These are phyloP conservation scores for Dipodomys stephensi DNA, from an alignment of 2,113 vertebrate species.

Conservation along the genomic window DNA sequence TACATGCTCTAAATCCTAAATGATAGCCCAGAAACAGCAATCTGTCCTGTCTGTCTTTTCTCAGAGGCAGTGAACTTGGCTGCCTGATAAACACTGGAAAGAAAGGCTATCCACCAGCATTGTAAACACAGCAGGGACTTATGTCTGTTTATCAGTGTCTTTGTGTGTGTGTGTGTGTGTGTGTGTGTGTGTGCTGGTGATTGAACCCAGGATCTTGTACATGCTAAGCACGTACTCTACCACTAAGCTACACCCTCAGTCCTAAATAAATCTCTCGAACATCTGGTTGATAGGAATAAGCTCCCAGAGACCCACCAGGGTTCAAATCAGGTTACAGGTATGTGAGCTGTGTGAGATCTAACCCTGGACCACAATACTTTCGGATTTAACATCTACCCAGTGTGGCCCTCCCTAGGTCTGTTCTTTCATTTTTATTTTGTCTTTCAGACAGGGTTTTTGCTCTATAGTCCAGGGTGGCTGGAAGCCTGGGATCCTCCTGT, in stretches of 20 bases:
- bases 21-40: background rate
- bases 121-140: background rate
- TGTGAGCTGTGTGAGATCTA: slow-evolving; percentile 2
- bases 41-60: background rate
- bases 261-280: background rate
- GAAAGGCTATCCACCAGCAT: background rate
- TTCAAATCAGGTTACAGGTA: slow-evolving; percentile 8
- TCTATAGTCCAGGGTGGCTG: background rate
- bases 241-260: background rate
- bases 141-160: background rate
- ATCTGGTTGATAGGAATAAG: background rate
- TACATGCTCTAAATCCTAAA: background rate
- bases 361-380: background rate
- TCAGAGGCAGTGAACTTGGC: background rate
- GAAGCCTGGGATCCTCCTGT: background rate
- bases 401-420: background rate
- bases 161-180: background rate
- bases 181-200: background rate
- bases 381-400: background rate
- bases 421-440: no score
- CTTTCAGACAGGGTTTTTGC: background rate
- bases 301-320: background rate
- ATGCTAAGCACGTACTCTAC: background rate
- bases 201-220: background rate
- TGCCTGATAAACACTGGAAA: slow-evolving; percentile 16